Conservation (phyloP, 2,113 vertebrate genomes). For the Alligator mississippiensis region DNA sequence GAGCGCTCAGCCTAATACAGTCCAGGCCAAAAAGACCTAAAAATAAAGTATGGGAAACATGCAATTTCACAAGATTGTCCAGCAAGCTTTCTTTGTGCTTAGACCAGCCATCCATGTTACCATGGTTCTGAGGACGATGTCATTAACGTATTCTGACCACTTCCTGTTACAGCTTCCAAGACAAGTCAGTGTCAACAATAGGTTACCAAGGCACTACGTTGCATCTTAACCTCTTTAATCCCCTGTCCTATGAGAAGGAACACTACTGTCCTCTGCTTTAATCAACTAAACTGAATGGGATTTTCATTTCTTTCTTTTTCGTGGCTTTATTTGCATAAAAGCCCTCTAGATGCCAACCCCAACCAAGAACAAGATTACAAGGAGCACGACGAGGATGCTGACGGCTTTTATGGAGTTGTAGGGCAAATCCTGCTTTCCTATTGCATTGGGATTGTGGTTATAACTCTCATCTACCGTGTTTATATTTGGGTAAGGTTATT, state of each 20-base stretch:
- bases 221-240: not conserved
- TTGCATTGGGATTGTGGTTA: conserved; percentile 4
- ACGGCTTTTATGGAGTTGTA: conserved; percentile 25
- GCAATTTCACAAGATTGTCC: not conserved
- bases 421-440: conserved; percentile 53
- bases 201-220: conserved; percentile 16
- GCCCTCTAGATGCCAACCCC: not conserved
- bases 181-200: not conserved
- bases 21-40: not conserved
- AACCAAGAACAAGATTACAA: not conserved
- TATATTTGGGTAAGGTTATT: conserved; percentile 2
- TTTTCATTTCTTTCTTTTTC: conserved; percentile 34
- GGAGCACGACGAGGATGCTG: not conserved
- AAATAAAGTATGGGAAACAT: not conserved
- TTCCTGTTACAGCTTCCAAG: not conserved
- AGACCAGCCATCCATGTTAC: not conserved
- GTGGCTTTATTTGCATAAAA: not conserved
- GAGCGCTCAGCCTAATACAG: rapidly evolving
- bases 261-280: not conserved
- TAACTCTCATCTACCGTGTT: conserved; percentile 33
- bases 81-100: too few species aligned
- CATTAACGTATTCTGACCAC: not conserved
- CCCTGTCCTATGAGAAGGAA: not conserved
- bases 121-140: not conserved
- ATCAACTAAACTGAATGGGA: conserved; percentile 23